Percentiles rank a stretch among this genome's conserved stretches.
phyloP scores from a whole-genome alignment of 2,797 vertebrate species.

The Acanthopagrus latus region DNA sequence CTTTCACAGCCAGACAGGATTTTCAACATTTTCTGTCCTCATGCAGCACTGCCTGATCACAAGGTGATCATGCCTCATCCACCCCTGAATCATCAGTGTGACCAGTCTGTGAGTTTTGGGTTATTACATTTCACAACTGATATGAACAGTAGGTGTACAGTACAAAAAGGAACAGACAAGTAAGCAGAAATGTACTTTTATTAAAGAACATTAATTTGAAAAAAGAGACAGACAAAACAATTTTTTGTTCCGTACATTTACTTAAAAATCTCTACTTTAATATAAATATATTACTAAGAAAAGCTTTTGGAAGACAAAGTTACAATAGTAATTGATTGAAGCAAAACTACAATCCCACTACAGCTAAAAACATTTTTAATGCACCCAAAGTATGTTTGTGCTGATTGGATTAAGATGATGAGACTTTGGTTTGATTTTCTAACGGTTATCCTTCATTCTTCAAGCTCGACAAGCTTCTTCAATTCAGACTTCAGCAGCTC shows the following conservation, averaged over 20 bases:
- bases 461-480: constrained; percentile 70
- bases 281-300: constrained; percentile 19
- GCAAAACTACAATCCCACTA: not conserved
- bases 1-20: not conserved
- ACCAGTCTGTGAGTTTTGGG: too few species aligned
- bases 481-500: constrained; percentile 63
- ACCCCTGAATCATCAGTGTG: too few species aligned
- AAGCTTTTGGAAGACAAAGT: not conserved
- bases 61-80: not conserved
- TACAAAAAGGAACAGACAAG: not conserved
- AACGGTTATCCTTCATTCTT: constrained; percentile 47
- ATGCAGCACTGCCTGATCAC: not conserved
- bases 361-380: not conserved
- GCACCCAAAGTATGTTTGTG: too few species aligned
- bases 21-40: not conserved
- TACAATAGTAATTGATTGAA: not conserved
- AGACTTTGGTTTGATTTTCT: not conserved
- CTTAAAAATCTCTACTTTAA: constrained; percentile 14
- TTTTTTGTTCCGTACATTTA: not conserved
- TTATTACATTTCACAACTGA: not conserved
- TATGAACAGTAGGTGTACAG: not conserved
- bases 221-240: not conserved
- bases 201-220: constrained; percentile 1
- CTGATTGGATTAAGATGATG: not conserved
- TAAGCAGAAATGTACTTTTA: constrained; percentile 14